These are phyloP conservation scores for Fragum sueziense DNA, from an alignment of 2,888 invertebrate species.

Conservation along the genomic window DNA sequence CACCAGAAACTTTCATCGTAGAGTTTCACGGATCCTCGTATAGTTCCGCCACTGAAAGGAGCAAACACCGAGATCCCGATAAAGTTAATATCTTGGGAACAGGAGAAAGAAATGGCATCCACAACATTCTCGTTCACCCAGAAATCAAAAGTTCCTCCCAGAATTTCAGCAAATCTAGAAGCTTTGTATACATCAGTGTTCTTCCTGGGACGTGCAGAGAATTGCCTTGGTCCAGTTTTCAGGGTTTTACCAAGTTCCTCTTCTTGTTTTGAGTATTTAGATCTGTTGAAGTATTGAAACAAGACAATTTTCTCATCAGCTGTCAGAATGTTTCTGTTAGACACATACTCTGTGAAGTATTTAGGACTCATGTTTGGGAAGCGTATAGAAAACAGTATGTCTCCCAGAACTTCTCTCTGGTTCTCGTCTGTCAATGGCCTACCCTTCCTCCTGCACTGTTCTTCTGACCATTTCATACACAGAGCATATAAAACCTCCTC, in stretches of 20 bases:
- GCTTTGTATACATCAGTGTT: conserved; percentile 26
- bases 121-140: conserved; percentile 54
- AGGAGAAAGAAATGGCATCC: conserved; percentile 54
- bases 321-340: conserved; percentile 84
- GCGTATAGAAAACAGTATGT: conserved; percentile 63
- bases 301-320: conserved; percentile 84
- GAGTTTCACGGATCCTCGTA: conserved; percentile 41
- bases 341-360: conserved; percentile 86
- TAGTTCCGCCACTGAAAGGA: conserved; percentile 48
- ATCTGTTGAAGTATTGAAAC: conserved; percentile 37
- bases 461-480: conserved; percentile 64
- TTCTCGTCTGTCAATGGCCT: conserved; percentile 46
- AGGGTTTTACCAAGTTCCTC: not conserved
- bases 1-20: conserved; percentile 49
- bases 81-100: conserved; percentile 44
- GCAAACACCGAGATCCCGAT: conserved; percentile 46
- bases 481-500: conserved; percentile 63
- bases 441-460: conserved; percentile 59
- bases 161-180: conserved; percentile 42
- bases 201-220: conserved; percentile 33
- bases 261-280: not conserved
- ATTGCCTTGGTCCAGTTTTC: conserved; percentile 8
- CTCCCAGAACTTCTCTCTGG: conserved; percentile 58
- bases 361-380: conserved; percentile 78
- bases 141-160: conserved; percentile 57